phyloP scores from a whole-genome alignment of 2,113 vertebrate genomes.

The Tricholaema leucomelas region DNA sequence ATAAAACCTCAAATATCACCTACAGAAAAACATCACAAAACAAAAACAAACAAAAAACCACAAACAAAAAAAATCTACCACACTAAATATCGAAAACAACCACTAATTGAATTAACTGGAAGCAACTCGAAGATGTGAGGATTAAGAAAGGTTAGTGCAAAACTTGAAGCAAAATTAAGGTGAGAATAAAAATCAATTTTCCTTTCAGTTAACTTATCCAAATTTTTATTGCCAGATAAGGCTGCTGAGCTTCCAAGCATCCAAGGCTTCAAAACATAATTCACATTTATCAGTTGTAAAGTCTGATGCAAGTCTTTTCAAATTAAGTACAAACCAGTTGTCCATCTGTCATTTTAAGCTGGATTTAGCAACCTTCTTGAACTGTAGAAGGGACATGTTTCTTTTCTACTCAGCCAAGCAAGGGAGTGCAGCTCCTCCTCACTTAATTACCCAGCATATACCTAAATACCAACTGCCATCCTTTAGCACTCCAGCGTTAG shows the following conservation, averaged over 20 bases:
- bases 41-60: too few relatives aligned
- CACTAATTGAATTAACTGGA: not conserved
- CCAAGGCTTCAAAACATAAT: not conserved
- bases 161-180: not conserved
- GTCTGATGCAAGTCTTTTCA: not conserved
- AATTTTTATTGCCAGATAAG: not conserved
- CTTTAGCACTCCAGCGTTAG: not conserved
- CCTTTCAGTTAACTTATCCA: not conserved
- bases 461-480: conserved; percentile 26
- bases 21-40: too few relatives aligned
- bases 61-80: not conserved
- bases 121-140: not conserved
- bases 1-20: not conserved
- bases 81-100: not conserved
- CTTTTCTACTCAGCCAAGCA: not conserved
- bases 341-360: not conserved
- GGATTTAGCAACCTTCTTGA: not conserved
- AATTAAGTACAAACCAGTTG: not conserved
- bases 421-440: not conserved
- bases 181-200: not conserved
- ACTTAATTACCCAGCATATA: not conserved
- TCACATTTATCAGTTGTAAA: not conserved
- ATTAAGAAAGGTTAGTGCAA: not conserved
- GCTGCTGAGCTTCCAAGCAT: not conserved
- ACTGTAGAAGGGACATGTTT: not conserved